A percentile compares a stretch with the other conserved stretches of the same genome.
phyloP scores from a whole-genome alignment of 2,113 vertebrate genomes.

The Oncorhynchus nerka region DNA sequence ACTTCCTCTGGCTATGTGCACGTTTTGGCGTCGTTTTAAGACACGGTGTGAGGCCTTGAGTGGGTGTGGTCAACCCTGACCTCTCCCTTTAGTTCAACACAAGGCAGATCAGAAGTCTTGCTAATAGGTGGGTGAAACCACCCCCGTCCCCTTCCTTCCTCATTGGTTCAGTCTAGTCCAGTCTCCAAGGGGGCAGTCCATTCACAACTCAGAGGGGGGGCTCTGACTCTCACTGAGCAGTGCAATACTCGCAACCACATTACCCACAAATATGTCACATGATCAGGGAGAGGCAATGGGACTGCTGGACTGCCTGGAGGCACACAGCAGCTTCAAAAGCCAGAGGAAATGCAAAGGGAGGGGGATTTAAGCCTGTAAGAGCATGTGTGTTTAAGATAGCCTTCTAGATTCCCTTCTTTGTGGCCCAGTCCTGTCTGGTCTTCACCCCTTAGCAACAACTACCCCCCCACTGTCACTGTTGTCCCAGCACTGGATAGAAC shows the following conservation, averaged over 20 bases:
- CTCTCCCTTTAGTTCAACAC: constrained; percentile 6
- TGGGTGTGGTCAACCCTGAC: not conserved
- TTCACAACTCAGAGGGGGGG: not conserved
- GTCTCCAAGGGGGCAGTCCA: not conserved
- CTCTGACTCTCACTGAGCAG: constrained; percentile 37
- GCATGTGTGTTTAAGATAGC: not conserved
- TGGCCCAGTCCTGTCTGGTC: constrained; percentile 11
- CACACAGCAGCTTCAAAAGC: constrained; percentile 3
- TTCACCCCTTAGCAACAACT: constrained; percentile 22
- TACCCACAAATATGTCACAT: constrained; percentile 35
- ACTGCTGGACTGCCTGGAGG: constrained; percentile 10
- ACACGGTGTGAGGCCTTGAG: constrained; percentile 12
- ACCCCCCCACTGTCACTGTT: constrained; percentile 27
- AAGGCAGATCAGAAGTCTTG: not conserved
- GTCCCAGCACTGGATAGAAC: constrained; percentile 28
- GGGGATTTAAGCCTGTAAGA: not conserved
- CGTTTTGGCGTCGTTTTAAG: constrained; percentile 34
- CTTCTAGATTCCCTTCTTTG: constrained; percentile 60
- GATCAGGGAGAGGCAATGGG: constrained; percentile 1
- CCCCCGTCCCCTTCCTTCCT: constrained; percentile 7
- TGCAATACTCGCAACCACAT: constrained; percentile 59
- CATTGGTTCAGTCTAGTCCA: not conserved
- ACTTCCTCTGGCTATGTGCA: constrained; percentile 47
- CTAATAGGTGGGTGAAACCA: constrained; percentile 9
- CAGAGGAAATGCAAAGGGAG: constrained; percentile 25